Conservation (phyloP, 2,888 invertebrate genomes). For the Athalia rosae region DNA sequence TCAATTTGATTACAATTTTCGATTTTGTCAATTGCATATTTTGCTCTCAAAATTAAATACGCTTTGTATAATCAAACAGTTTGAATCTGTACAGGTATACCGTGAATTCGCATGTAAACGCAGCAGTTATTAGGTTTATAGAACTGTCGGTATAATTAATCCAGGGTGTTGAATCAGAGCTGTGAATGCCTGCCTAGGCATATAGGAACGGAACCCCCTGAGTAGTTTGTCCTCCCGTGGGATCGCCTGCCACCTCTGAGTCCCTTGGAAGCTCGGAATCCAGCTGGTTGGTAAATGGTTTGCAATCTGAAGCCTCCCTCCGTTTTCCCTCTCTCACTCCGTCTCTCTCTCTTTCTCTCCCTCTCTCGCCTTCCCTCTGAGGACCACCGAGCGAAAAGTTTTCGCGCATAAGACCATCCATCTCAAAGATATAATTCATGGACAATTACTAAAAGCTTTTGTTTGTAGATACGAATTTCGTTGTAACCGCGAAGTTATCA, state of each 20-base stretch:
- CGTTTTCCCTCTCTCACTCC: no score
- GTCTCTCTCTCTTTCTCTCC: no score
- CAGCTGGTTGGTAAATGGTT: conserved; percentile 20
- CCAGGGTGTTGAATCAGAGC: conserved; percentile 69
- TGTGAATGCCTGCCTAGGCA: conserved; percentile 58
- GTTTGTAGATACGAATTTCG: no score
- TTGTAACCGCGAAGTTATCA: no score
- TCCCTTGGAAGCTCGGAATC: neutral
- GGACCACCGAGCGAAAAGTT: neutral
- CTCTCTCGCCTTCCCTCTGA: neutral
- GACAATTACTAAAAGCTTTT: no score
- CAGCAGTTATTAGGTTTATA: neutral
- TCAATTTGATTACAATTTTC: neutral
- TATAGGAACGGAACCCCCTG: neutral
- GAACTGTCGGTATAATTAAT: conserved; percentile 64
- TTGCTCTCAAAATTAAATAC: neutral
- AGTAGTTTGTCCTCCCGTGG: conserved; percentile 32
- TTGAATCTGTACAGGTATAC: neutral
- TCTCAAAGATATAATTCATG: no score
- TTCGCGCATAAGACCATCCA: neutral
- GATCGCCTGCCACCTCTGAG: conserved; percentile 45
- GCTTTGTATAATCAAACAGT: neutral
- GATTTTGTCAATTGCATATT: neutral
- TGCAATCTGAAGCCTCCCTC: neutral
- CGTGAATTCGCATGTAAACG: conserved; percentile 21